These are phyloP conservation scores for Anthoscopus minutus DNA, from an alignment of 2,113 vertebrate genomes.

Conservation along the genomic window DNA sequence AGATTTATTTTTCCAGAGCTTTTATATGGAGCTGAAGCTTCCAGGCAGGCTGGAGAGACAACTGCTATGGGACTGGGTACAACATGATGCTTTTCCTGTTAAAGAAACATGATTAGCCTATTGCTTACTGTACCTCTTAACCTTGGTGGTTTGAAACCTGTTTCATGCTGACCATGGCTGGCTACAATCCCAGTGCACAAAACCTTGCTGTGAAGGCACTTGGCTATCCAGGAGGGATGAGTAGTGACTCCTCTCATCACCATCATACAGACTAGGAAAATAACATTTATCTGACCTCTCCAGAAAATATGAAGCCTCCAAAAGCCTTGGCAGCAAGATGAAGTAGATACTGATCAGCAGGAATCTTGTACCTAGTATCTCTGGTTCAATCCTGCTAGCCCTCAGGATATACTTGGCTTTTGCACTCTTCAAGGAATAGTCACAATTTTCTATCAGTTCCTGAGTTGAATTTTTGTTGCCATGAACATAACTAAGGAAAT, in stretches of 20 bases:
- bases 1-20: neutral
- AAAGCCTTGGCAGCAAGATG: neutral
- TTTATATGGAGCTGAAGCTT: neutral
- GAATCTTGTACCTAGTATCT: neutral
- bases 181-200: neutral
- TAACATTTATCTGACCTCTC: neutral
- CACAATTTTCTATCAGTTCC: neutral
- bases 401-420: neutral
- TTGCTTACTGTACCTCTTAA: neutral
- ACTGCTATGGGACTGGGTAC: neutral
- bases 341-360: neutral
- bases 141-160: neutral
- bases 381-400: neutral
- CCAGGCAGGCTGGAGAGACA: neutral
- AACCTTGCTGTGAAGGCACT: neutral
- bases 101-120: neutral
- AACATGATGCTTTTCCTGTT: neutral
- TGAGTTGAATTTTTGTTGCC: neutral
- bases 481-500: neutral
- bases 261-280: neutral
- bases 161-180: neutral
- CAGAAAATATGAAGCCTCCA: neutral
- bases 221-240: neutral
- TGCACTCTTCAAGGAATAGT: neutral
- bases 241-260: neutral